Evolutionary conservation across 2,888 invertebrate species (phyloP), one percentile per base, ranked within the genome.

Genomic region (Epiblema foenella): DNA sequence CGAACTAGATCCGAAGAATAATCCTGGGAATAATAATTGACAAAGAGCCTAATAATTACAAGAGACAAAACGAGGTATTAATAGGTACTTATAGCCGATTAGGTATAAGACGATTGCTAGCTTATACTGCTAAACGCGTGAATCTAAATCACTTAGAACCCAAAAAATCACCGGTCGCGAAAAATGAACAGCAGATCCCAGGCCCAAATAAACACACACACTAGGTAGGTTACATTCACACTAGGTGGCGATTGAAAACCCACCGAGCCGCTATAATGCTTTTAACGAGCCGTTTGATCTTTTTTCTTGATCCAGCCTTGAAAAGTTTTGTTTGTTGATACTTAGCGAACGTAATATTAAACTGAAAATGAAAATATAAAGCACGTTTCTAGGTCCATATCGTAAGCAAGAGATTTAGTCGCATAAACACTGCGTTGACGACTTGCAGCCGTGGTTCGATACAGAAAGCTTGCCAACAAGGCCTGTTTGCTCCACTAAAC

Each of bases 311-410:
- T 67, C 67, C 71, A 71, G 66, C 71, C 71, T 71, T 71, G 71
- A 62, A 71, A 71, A 70, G 52, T 56, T 60, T 71, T 67, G 65
- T 70, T 70, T 70, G 71, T 71, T 62, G 71, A 71, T 71, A 67
- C 62, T 71, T 56, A 66, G 42, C 64, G 29, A 52, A 52, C 59
- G 70, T 66, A 67, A 71, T 29, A 71, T 51, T 71, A 62, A 67
- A 62, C 70, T 59, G 54, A 54, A 62, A 62, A 68, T 68, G 18
- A 62, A 62, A 46, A 62, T 68, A 62, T 68, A 68, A 68, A 68
- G 46, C 68, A 68, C 62, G 60, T 58, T 67, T 58, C 54, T 68
- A 52, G 49, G 67, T 59, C 37, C 37, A 70, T 60, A 70, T 66
- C 60, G 65, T 54, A 63, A 69, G 59, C 42, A 52, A 68, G 39